Evolutionary conservation across 2,113 vertebrate species (phyloP), one percentile per base, ranked within the genome.

Genomic region (Ahaetulla prasina): DNA sequence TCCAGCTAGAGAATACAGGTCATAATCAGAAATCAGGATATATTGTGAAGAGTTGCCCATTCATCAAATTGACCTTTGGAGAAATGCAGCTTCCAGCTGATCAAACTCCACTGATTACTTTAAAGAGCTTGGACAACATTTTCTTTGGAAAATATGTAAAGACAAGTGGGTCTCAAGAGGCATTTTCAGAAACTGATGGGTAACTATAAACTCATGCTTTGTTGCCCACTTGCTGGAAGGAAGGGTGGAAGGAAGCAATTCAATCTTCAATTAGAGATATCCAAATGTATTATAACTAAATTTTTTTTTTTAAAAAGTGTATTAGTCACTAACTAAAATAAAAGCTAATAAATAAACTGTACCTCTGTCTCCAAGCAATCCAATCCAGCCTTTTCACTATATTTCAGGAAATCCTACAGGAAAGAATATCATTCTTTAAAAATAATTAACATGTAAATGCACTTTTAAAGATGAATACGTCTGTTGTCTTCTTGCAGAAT

Each of bases 311-410:
- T 4, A 18, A 35, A 35, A 54, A 90, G 16, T 68, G 23, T 57
- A n/a, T 45, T 20, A 86, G 85, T 57, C 25, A 84, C 35, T 8
- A 45, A 49, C 45, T 39, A 60, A 11, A 57, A 55, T 30, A 91
- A 86, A 57, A 91, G 23, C 3, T 18, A 55, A 39, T 18, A 14
- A 30, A 68, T 57, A 54, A 95, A 97, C 92, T 93, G 91, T 96
- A 99, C 99, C 99, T 99, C 98, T 27, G 98, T 99, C 89, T 99
- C 98, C 1, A 98, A 97, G 96, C 99, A 99, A 95, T 99, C 99
- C 93, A 99, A 95, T 52, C 98, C 99, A 88, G 99, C 99, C 97
- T 99, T 99, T 93, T 96, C 96, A 90, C 98, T 99, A 96, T 98
- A 99, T 97, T 98, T 98, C 95, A 99, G 96, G 96, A 99, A 99